Evolutionary conservation across 2,888 invertebrate genomes (phyloP).

Genomic region (Lithophane ornitopus): DNA sequence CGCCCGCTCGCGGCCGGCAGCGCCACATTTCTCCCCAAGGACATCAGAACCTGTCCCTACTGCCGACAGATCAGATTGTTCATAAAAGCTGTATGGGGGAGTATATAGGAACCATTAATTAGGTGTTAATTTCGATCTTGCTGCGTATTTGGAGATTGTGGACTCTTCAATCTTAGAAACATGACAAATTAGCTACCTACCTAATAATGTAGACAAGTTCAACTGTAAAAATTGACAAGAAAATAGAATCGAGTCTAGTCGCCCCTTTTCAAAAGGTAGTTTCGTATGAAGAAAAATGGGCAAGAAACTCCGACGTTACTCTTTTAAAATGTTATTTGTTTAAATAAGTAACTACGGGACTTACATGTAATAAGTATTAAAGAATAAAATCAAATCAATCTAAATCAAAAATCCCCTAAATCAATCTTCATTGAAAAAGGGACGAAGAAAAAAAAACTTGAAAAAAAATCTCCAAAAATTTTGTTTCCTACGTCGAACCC

Average conservation of each 20-base stretch:
- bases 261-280: too few relatives aligned
- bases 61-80: constrained; percentile 48
- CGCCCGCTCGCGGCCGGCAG: constrained; percentile 63
- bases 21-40: constrained; percentile 77
- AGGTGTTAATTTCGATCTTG: neutral
- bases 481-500: neutral
- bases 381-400: neutral
- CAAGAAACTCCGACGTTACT: too few relatives aligned
- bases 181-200: neutral
- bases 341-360: neutral
- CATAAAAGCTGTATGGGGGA: constrained; percentile 17
- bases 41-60: constrained; percentile 71
- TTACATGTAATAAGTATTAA: neutral
- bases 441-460: too few relatives aligned
- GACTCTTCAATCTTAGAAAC: neutral
- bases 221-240: too few relatives aligned
- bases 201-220: neutral
- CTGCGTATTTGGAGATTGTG: neutral
- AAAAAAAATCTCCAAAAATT: too few relatives aligned
- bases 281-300: too few relatives aligned
- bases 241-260: too few relatives aligned
- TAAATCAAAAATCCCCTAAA: too few relatives aligned
- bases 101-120: constrained; percentile 40
- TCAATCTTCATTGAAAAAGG: too few relatives aligned
- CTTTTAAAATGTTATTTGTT: too few relatives aligned